These are phyloP conservation scores for Parochlus steinenii DNA, from an alignment of 2,888 invertebrate genomes.

Conservation along the genomic window DNA sequence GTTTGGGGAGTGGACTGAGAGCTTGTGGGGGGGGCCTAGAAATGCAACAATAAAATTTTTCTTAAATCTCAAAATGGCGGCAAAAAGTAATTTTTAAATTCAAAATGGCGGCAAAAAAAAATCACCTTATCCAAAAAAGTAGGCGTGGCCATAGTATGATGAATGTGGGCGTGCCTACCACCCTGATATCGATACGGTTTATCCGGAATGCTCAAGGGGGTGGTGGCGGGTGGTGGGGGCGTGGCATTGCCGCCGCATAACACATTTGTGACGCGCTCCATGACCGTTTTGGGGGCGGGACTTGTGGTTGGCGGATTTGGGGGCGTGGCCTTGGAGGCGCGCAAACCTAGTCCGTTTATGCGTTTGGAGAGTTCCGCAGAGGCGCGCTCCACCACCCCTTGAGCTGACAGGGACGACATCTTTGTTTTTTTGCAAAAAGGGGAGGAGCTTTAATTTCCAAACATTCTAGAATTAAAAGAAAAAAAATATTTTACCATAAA, in stretches of 20 bases:
- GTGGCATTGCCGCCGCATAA: conserved; percentile 50
- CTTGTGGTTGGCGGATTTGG: conserved; percentile 20
- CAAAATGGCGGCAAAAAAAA: too few species aligned
- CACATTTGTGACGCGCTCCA: conserved; percentile 76
- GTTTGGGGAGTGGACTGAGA: conserved; percentile 26
- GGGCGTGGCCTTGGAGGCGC: conserved; percentile 32
- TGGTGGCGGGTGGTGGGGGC: conserved; percentile 22
- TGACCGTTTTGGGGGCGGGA: conserved; percentile 45
- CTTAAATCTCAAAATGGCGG: too few species aligned
- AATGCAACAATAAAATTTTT: not conserved
- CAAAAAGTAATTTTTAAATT: too few species aligned
- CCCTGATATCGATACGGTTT: conserved; percentile 12
- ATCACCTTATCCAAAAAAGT: too few species aligned
- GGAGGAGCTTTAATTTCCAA: too few species aligned
- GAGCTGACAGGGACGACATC: too few species aligned
- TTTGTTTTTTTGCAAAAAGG: too few species aligned
- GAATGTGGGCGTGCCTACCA: not conserved
- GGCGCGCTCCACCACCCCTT: conserved; percentile 83
- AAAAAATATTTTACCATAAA: too few species aligned
- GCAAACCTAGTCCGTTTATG: conserved; percentile 60
- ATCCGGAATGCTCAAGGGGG: conserved; percentile 13
- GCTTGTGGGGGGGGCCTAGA: conserved; percentile 8
- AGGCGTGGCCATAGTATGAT: not conserved
- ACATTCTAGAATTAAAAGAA: too few species aligned
- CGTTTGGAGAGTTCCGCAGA: conserved; percentile 79